Evolutionary conservation across 2,888 invertebrate genomes (phyloP), one percentile per base, ranked within the genome.

Genomic region (Drosophila borealis): DNA sequence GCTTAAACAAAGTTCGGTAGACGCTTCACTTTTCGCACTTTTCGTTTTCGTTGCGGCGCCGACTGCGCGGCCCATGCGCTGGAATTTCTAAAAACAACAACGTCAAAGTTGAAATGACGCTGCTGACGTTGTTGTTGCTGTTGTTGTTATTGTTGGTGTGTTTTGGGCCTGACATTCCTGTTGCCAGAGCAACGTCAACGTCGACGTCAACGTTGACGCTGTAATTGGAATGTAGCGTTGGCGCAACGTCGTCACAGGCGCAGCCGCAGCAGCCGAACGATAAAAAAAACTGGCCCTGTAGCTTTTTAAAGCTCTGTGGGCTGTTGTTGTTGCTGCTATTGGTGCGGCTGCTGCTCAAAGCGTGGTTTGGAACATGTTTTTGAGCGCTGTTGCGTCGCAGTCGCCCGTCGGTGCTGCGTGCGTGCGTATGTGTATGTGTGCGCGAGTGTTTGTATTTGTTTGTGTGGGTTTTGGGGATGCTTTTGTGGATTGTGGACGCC

Each of bases 1-100:
- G 64, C 67, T 63, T 64, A 70, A 29, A 29, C 29, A 29, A 81
- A 77, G 72, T 88, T 87, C 54, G 72, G 49, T 21, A 42, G 17
- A 63, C 71, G 75, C 85, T 86, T 89, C 85, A 85, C 85, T 85
- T 89, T 85, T 85, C 78, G 89, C 85, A 87, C 89, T 89, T 85
- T 85, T 89, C 87, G 81, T 77, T 85, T 85, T 85, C 85, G 84
- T 85, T 85, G 66, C 60, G 74, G 55, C 54, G 64, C 45, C n/a
- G 33, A 46, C 75, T 49, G 70, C 63, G 73, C 67, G 51, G 65
- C 55, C 54, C 33, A 41, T 13, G 45, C 54, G 25, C 44, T 78
- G 87, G 78, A 88, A 84, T 83, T 85, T 88, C 78, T 73, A 74
- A 66, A 66, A 61, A 53, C 51, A 54, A 53, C 25, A 37, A 50